Evolutionary conservation across 2,113 vertebrate species (phyloP).

Genomic region (Eira barbara): DNA sequence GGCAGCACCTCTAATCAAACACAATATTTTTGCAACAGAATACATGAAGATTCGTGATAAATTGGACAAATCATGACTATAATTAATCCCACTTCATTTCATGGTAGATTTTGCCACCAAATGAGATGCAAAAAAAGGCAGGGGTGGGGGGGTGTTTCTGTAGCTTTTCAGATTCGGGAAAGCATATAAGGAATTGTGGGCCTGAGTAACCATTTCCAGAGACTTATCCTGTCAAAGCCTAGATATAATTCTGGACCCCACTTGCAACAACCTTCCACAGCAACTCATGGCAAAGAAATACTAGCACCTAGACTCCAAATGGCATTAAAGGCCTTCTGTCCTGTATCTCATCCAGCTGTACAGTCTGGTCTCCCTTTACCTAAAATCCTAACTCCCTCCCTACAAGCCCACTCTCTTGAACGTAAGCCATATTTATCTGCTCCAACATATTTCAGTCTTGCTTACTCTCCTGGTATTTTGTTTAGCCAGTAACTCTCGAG

Average conservation of each 20-base stretch:
- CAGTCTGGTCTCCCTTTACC: neutral
- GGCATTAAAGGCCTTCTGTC: neutral
- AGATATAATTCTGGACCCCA: neutral
- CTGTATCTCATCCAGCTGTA: neutral
- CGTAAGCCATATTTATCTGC: neutral
- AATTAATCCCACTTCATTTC: neutral
- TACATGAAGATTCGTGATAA: neutral
- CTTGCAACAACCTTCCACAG: neutral
- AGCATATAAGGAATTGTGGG: neutral
- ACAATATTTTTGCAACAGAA: neutral
- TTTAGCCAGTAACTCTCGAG: neutral
- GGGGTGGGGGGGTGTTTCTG: fast-evolving
- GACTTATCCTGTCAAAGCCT: neutral
- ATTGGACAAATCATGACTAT: neutral
- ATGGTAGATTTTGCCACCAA: neutral
- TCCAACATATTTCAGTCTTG: neutral
- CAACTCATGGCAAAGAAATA: neutral
- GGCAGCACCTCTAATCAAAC: neutral
- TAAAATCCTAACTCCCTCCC: neutral
- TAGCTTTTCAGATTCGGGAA: neutral
- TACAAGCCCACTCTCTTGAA: neutral
- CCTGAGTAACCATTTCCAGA: neutral
- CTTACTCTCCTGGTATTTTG: neutral
- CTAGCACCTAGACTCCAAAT: neutral
- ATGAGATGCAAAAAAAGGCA: neutral